Evolutionary conservation across 35 echinoderm and acorn worm genomes (phyloP).

Genomic region (Hemicentrotus pulcherrimus): DNA sequence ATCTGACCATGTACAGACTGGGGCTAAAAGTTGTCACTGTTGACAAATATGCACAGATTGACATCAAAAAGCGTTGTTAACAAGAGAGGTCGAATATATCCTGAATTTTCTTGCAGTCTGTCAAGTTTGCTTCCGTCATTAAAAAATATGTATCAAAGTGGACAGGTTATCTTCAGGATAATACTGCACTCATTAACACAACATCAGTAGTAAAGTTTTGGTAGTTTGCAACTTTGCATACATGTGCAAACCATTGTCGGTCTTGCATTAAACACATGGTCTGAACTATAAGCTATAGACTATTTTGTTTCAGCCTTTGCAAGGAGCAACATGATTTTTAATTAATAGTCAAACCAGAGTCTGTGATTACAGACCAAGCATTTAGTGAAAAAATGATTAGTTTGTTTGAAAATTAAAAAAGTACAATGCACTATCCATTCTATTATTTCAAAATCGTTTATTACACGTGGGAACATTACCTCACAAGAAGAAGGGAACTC

Average conservation of each 20-base stretch:
- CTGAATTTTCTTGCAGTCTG: not conserved
- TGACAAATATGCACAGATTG: constrained; percentile 4
- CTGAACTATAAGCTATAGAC: no score
- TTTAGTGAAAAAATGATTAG: not conserved
- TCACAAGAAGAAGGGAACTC: not conserved
- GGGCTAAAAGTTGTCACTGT: not conserved
- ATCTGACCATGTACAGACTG: not conserved
- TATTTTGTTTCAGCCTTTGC: not conserved
- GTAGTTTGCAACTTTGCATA: no score
- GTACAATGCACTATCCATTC: not conserved
- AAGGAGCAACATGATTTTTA: not conserved
- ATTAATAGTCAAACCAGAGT: not conserved
- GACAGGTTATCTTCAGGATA: not conserved
- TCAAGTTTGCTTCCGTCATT: not conserved
- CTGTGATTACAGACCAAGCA: not conserved
- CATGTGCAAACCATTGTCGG: no score
- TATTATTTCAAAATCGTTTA: not conserved
- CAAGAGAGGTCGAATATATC: not conserved
- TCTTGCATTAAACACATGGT: no score
- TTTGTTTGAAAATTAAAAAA: not conserved
- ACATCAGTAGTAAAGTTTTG: no score
- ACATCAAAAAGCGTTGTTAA: not conserved
- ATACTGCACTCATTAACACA: not conserved
- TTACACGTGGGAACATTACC: not conserved
- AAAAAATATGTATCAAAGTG: not conserved